Conservation (phyloP, 2,797 vertebrate species). For the Amblyraja radiata region DNA sequence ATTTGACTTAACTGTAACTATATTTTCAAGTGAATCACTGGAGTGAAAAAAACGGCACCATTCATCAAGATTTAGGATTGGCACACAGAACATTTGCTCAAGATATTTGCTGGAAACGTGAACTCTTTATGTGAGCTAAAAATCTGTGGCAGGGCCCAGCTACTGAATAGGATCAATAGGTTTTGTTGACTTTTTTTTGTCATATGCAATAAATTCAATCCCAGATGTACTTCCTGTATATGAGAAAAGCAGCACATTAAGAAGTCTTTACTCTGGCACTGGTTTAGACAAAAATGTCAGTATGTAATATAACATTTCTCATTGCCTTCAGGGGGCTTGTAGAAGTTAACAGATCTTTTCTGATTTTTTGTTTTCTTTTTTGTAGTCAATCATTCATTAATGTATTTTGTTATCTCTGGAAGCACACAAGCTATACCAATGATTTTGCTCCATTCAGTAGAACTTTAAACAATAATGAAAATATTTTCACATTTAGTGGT, state of each 20-base stretch:
- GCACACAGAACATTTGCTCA: neutral
- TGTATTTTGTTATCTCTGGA: neutral
- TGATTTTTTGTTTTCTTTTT: neutral
- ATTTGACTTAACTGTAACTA: neutral
- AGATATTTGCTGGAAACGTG: neutral
- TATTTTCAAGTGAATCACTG: conserved; percentile 2
- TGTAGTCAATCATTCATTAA: neutral
- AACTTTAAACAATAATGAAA: neutral
- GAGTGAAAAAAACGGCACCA: neutral
- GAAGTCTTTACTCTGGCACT: neutral
- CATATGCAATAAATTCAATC: neutral
- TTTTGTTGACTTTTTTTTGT: conserved; percentile 12
- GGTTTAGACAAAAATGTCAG: neutral
- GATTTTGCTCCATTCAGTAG: neutral
- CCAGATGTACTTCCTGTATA: neutral
- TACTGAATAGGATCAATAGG: neutral
- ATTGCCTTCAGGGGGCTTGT: neutral
- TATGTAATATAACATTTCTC: neutral
- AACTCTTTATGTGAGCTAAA: neutral
- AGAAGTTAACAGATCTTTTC: neutral
- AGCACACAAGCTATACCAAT: conserved; percentile 7
- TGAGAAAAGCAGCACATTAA: conserved; percentile 6
- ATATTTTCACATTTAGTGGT: neutral
- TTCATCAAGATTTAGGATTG: neutral
- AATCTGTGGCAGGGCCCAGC: neutral